A percentile compares a stretch with the other conserved stretches of the same genome.
Conservation (phyloP, 1,140 invertebrate genomes). For the Ctenoplectra terminalis region DNA sequence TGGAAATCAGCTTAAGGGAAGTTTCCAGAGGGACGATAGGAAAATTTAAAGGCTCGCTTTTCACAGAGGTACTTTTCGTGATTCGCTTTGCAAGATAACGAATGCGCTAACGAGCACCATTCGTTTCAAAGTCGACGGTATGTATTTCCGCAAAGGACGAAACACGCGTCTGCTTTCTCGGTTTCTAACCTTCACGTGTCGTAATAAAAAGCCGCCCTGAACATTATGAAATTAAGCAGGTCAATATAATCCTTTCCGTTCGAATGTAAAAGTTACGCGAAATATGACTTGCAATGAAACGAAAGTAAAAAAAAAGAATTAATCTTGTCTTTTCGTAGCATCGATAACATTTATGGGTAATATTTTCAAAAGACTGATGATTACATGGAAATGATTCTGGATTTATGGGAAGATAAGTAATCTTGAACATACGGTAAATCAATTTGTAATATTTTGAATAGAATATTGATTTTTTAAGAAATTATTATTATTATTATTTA, state of each 20-base stretch:
- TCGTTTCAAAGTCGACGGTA: constrained; percentile 34
- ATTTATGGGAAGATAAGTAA: too few species aligned
- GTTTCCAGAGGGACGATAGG: background rate
- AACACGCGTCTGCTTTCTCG: background rate
- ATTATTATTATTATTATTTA: too few species aligned
- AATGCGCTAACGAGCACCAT: constrained; percentile 55
- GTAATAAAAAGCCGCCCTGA: background rate
- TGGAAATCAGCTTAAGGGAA: background rate
- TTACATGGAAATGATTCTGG: too few species aligned
- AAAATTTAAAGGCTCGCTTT: constrained; percentile 6
- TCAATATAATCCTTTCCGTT: background rate
- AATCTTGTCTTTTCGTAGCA: too few species aligned
- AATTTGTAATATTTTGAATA: too few species aligned
- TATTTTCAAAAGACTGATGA: too few species aligned
- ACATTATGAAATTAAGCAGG: background rate
- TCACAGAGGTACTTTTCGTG: constrained; percentile 1
- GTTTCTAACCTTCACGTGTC: too few species aligned
- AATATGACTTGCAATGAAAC: background rate
- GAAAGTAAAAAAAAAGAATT: background rate
- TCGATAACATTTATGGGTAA: too few species aligned
- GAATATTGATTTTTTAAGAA: too few species aligned
- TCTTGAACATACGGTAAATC: too few species aligned
- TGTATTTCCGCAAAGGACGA: constrained; percentile 4
- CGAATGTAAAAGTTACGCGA: background rate
- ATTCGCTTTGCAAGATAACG: constrained; percentile 55